These are phyloP conservation scores for Neocloeon triangulifer DNA, from an alignment of 1,140 invertebrate species.

Conservation along the genomic window DNA sequence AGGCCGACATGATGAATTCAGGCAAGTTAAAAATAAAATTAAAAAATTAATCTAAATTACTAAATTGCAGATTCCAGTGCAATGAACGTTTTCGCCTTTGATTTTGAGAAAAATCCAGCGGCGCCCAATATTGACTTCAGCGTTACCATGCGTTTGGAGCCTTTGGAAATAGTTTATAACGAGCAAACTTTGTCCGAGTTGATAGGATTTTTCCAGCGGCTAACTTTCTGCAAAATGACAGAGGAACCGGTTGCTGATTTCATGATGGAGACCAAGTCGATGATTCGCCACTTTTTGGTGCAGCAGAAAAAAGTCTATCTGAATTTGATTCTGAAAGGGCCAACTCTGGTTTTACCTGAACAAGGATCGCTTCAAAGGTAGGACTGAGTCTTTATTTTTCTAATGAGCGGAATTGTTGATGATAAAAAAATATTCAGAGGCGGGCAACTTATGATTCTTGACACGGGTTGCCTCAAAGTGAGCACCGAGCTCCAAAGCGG, in stretches of 20 bases:
- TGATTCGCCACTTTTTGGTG: not conserved
- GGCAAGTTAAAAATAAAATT: too few relatives aligned
- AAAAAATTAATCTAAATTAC: too few relatives aligned
- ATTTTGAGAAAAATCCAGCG: constrained; percentile 49
- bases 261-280: too few relatives aligned
- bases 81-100: constrained; percentile 45
- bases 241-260: constrained; percentile 1
- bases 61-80: constrained; percentile 26
- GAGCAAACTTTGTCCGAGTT: constrained; percentile 28
- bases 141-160: constrained; percentile 39
- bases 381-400: not conserved
- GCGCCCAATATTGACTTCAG: constrained; percentile 44
- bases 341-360: constrained; percentile 56
- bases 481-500: constrained; percentile 49
- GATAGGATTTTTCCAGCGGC: not conserved
- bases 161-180: constrained; percentile 56
- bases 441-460: constrained; percentile 45
- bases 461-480: constrained; percentile 44
- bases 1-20: constrained; percentile 38
- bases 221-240: not conserved
- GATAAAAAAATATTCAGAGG: constrained; percentile 24
- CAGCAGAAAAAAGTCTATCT: constrained; percentile 26
- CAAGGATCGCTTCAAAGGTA: constrained; percentile 52
- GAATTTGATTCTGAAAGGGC: constrained; percentile 52
- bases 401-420: constrained; percentile 1